phyloP scores from a whole-genome alignment of 2,113 vertebrate genomes.

The Limanda limanda region DNA sequence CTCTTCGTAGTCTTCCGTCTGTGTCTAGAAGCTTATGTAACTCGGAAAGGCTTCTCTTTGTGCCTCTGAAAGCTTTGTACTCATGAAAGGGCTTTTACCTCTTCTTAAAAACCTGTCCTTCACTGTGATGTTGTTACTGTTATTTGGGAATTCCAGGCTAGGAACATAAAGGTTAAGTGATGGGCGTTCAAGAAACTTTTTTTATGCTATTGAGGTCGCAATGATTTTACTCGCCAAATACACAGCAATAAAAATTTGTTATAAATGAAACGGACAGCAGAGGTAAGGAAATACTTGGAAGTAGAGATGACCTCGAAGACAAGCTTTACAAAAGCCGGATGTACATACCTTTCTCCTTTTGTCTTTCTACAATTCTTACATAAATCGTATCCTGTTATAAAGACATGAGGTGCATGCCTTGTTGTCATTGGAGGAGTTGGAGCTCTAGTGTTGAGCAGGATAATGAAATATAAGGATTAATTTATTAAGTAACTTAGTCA shows the following conservation, averaged over 20 bases:
- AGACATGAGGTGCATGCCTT: background rate
- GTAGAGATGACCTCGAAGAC: background rate
- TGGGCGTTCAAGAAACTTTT: background rate
- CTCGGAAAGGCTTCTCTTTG: background rate
- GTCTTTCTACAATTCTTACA: background rate
- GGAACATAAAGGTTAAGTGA: background rate
- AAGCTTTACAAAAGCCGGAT: background rate
- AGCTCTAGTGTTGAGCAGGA: background rate
- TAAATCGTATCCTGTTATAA: background rate
- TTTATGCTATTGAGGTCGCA: background rate
- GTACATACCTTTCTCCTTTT: background rate
- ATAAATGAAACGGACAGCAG: background rate
- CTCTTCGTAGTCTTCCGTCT: background rate
- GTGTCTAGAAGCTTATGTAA: conserved; percentile 32
- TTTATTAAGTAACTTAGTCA: no score
- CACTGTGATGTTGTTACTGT: background rate
- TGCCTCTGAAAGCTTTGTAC: conserved; percentile 8
- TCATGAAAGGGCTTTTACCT: conserved; percentile 1
- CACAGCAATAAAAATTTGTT: no score
- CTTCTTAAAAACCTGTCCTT: conserved; percentile 10
- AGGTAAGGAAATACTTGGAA: conserved; percentile 1
- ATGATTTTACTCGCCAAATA: background rate
- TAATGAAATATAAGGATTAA: no score
- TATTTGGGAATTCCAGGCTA: background rate
- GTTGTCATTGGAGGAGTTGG: background rate